Evolutionary conservation across 2,113 vertebrate species (phyloP).

Genomic region (Montifringilla adamsi): DNA sequence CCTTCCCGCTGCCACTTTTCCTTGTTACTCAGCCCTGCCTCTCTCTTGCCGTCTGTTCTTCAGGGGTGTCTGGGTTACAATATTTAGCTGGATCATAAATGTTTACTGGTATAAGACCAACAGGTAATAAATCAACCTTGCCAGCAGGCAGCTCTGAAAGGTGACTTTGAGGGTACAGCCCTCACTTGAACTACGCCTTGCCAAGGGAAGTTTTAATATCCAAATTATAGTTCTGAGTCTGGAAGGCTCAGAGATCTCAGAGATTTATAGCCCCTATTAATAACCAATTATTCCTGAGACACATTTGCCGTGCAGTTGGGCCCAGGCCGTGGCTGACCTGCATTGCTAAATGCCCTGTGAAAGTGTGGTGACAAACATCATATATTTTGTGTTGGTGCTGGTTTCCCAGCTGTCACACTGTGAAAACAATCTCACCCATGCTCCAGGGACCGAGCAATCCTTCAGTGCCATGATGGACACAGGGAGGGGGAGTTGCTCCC

Average conservation of each 20-base stretch:
- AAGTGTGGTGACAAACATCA: constrained; percentile 43
- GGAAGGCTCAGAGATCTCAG: constrained; percentile 5
- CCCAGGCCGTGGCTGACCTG: not conserved
- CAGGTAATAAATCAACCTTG: constrained; percentile 60
- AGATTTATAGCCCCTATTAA: constrained; percentile 69
- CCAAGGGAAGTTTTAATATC: constrained; percentile 62
- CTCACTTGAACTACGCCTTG: constrained; percentile 27
- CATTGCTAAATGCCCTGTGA: constrained; percentile 55
- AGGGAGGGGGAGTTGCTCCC: not conserved
- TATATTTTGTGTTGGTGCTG: constrained; percentile 29
- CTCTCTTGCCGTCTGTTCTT: not conserved
- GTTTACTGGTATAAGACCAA: constrained; percentile 57
- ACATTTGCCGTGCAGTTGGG: not conserved
- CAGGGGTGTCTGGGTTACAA: not conserved
- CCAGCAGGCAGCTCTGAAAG: constrained; percentile 26
- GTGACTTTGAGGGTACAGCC: constrained; percentile 65
- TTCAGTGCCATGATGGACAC: not conserved
- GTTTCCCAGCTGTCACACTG: not conserved
- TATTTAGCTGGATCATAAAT: constrained; percentile 31
- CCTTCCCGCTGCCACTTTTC: not conserved
- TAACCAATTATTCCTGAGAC: constrained; percentile 63
- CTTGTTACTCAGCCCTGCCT: not conserved
- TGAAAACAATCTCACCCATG: not conserved
- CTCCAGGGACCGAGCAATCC: not conserved
- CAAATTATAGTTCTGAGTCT: constrained; percentile 44